These are phyloP conservation scores for Borostomias antarcticus DNA, from an alignment of 2,797 vertebrate genomes.

Conservation along the genomic window DNA sequence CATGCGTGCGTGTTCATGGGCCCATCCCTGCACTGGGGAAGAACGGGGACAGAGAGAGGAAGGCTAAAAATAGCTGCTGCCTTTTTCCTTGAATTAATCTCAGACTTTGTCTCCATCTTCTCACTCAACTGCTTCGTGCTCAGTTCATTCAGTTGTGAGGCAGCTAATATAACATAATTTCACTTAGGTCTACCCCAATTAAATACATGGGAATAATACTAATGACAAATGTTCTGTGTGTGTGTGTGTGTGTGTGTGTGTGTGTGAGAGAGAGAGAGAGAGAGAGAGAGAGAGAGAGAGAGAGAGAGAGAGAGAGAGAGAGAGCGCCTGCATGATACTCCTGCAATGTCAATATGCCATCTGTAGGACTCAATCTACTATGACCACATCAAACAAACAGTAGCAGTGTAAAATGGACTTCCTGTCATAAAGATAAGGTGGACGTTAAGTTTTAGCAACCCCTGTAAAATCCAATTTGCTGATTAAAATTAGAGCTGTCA, in stretches of 20 bases:
- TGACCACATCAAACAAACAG: too few relatives aligned
- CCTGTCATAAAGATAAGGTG: too few relatives aligned
- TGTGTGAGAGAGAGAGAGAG: too few relatives aligned
- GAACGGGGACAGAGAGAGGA: slow-evolving; percentile 14
- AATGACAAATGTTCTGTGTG: too few relatives aligned
- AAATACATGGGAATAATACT: neutral
- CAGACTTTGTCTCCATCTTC: slow-evolving; percentile 40
- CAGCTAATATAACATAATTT: slow-evolving; percentile 5
- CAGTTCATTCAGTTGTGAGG: slow-evolving; percentile 16
- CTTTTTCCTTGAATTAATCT: slow-evolving; percentile 40
- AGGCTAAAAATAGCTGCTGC: slow-evolving; percentile 53
- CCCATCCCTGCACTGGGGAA: slow-evolving; percentile 1
- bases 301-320: too few relatives aligned
- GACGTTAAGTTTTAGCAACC: too few relatives aligned
- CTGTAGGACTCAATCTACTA: too few relatives aligned
- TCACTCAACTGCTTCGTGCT: slow-evolving; percentile 25
- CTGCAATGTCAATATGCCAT: too few relatives aligned
- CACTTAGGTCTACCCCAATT: neutral
- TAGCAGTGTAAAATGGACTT: too few relatives aligned
- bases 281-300: too few relatives aligned
- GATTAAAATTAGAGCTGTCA: neutral
- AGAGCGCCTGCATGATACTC: too few relatives aligned
- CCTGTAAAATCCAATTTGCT: neutral
- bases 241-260: neutral
- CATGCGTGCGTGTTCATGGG: neutral